Percentiles rank a stretch among this genome's conserved stretches.
phyloP scores from a whole-genome alignment of 2,113 vertebrate species.

The Lasiurus cinereus region DNA sequence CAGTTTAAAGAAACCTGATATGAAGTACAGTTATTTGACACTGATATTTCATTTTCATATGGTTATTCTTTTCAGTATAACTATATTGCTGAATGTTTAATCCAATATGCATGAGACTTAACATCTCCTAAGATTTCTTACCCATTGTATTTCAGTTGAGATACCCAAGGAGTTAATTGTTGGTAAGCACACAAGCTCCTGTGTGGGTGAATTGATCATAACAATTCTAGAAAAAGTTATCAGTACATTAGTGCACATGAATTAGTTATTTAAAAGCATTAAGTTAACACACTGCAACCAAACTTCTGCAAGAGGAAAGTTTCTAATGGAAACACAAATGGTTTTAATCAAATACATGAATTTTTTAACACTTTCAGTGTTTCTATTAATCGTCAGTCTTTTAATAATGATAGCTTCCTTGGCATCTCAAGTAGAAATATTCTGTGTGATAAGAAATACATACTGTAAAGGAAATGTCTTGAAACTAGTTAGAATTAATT shows the following conservation, averaged over 20 bases:
- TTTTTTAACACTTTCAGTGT: slow-evolving; percentile 21
- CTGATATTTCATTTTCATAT: slow-evolving; percentile 60
- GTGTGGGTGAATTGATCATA: neutral
- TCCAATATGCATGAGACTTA: neutral
- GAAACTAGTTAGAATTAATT: neutral
- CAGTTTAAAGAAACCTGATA: slow-evolving; percentile 38
- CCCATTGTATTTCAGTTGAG: neutral
- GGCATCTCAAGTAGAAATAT: neutral
- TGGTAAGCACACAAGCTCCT: neutral
- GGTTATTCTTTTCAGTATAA: slow-evolving; percentile 51
- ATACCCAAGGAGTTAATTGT: neutral
- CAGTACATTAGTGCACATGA: neutral
- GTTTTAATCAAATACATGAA: neutral
- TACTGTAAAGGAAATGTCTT: neutral
- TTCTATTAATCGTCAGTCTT: neutral
- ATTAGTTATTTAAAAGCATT: neutral
- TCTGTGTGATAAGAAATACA: neutral
- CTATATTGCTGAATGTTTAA: slow-evolving; percentile 3
- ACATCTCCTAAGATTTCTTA: neutral
- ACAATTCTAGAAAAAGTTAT: neutral
- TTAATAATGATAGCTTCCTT: neutral
- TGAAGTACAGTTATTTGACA: neutral
- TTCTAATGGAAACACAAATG: slow-evolving; percentile 39
- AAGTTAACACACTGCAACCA: neutral
- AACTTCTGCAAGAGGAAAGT: neutral